Evolutionary conservation across 2,113 vertebrate species (phyloP).

Genomic region (Procavia capensis): DNA sequence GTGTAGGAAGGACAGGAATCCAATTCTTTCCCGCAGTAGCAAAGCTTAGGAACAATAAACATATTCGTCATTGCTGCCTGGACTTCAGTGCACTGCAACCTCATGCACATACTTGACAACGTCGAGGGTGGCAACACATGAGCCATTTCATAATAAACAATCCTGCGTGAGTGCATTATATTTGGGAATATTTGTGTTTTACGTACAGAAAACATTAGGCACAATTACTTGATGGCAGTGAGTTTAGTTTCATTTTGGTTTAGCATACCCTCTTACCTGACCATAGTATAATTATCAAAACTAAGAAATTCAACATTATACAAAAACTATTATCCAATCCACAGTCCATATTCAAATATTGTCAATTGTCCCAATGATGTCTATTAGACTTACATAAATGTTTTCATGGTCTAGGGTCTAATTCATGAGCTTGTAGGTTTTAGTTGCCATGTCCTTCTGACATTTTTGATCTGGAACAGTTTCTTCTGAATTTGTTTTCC

Average conservation of each 20-base stretch:
- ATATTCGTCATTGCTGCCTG: neutral
- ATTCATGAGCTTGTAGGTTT: neutral
- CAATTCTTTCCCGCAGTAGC: neutral
- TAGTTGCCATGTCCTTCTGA: neutral
- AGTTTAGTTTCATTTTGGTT: no score
- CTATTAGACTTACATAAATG: neutral
- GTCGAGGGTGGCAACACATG: neutral
- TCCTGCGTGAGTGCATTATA: neutral
- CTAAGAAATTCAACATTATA: neutral
- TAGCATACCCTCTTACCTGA: neutral
- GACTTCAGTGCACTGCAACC: neutral
- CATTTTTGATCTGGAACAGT: neutral
- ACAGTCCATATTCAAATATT: neutral
- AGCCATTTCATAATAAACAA: neutral
- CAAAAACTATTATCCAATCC: neutral
- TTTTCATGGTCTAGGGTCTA: neutral
- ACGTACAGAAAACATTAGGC: neutral
- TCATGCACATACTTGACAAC: neutral
- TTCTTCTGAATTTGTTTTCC: conserved; percentile 41
- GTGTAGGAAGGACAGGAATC: conserved; percentile 31
- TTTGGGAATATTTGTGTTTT: neutral
- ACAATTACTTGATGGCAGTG: neutral
- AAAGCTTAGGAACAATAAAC: conserved; percentile 19
- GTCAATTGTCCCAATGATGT: neutral
- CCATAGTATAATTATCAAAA: neutral